These are phyloP conservation scores for Brachyhypopomus gauderio DNA, from an alignment of 2,113 vertebrate genomes.

Conservation along the genomic window DNA sequence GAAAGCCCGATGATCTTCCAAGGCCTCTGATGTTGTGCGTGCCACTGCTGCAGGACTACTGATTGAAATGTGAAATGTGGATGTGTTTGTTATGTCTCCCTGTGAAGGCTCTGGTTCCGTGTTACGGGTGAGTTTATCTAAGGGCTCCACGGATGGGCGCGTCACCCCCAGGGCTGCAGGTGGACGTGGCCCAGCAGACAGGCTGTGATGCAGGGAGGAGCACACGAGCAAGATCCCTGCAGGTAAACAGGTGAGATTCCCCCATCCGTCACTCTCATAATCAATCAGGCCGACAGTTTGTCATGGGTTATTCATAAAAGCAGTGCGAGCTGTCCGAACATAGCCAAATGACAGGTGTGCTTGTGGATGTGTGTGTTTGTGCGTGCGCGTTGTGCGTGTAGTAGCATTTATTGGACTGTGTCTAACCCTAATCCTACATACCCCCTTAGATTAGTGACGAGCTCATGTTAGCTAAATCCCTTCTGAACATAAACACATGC, in stretches of 20 bases:
- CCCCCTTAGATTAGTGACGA: conserved; percentile 73
- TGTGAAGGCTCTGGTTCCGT: background rate
- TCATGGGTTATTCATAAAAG: conserved; percentile 61
- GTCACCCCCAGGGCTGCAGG: conserved; percentile 65
- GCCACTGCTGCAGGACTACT: background rate
- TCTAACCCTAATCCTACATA: conserved; percentile 66
- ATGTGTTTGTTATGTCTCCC: background rate
- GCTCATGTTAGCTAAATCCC: conserved; percentile 68
- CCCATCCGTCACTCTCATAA: conserved; percentile 60
- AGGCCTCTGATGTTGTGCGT: too few species aligned
- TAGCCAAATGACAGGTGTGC: conserved; percentile 69
- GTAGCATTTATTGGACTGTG: conserved; percentile 3
- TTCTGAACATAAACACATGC: conserved; percentile 63
- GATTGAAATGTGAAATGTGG: background rate
- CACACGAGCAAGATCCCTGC: conserved; percentile 58
- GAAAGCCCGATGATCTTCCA: too few species aligned
- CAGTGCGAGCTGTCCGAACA: conserved; percentile 68
- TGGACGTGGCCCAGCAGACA: conserved; percentile 62
- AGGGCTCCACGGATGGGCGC: conserved; percentile 22
- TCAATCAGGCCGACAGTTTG: conserved; percentile 46
- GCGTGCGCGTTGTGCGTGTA: conserved; percentile 11
- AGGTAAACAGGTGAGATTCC: conserved; percentile 71
- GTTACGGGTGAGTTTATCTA: conserved; percentile 42
- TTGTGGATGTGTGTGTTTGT: background rate
- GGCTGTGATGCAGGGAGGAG: conserved; percentile 25